Percentiles rank a stretch among this genome's conserved stretches.
phyloP scores from a whole-genome alignment of 2,113 vertebrate species.

The Nanorana parkeri region DNA sequence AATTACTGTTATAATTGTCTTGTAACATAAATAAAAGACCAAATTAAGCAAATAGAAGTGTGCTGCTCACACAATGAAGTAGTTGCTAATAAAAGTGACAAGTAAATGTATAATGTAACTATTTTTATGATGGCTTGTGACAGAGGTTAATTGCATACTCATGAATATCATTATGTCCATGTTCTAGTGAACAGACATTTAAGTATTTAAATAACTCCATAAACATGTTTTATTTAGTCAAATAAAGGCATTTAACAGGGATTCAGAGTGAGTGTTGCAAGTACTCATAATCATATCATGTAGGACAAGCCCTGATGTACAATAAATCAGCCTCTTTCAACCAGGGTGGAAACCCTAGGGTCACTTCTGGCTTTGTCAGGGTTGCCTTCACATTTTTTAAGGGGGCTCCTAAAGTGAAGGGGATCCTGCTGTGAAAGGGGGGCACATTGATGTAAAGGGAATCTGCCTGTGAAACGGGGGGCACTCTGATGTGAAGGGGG shows the following conservation, averaged over 20 bases:
- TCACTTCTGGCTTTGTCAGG: no score
- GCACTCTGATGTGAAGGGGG: no score
- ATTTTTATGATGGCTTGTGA: neutral
- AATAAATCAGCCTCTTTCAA: no score
- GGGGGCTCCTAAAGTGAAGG: no score
- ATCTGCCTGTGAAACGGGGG: no score
- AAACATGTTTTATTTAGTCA: constrained; percentile 12
- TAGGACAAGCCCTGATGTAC: neutral
- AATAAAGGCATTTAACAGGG: neutral
- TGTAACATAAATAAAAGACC: neutral
- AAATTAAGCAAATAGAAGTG: neutral
- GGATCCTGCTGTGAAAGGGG: no score
- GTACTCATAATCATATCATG: neutral
- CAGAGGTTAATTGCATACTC: constrained; percentile 3
- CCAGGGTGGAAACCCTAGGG: no score
- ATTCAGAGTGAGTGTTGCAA: neutral
- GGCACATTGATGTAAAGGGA: no score
- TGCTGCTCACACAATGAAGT: neutral
- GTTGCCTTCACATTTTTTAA: no score
- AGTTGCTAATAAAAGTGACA: neutral
- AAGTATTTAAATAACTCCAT: constrained; percentile 1
- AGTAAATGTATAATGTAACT: neutral
- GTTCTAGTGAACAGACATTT: neutral
- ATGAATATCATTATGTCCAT: constrained; percentile 13
- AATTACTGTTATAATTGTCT: no score